phyloP scores from a whole-genome alignment of 2,797 vertebrate genomes.

The Monodelphis domestica region DNA sequence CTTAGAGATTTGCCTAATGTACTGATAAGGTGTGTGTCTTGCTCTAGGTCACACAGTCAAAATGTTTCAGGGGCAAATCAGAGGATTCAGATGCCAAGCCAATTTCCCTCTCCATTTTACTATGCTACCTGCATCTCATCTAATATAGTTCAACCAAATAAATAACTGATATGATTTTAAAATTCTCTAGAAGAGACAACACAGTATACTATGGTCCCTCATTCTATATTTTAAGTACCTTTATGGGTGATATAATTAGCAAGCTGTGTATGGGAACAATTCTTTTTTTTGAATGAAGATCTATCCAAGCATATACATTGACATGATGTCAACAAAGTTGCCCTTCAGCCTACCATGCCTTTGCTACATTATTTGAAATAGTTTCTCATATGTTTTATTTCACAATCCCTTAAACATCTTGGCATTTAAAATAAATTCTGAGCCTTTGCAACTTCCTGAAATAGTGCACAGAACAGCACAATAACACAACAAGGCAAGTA shows the following conservation, averaged over 20 bases:
- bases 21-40: background rate
- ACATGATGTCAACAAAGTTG: background rate
- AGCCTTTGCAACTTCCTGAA: background rate
- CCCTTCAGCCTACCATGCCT: background rate
- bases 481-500: background rate
- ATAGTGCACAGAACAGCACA: background rate
- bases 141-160: background rate
- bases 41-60: background rate
- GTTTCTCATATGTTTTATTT: background rate
- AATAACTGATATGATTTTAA: background rate
- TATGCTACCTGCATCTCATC: background rate
- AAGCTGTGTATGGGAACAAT: background rate
- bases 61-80: background rate
- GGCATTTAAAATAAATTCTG: background rate
- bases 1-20: background rate
- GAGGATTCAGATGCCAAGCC: background rate
- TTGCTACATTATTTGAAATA: background rate
- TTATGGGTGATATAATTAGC: background rate
- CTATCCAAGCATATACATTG: background rate
- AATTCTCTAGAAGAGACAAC: background rate
- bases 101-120: background rate
- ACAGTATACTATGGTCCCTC: background rate
- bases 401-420: background rate
- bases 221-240: background rate
- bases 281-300: background rate